Evolutionary conservation across 1,140 invertebrate genomes (phyloP).

Genomic region (Bombus sibiricus): DNA sequence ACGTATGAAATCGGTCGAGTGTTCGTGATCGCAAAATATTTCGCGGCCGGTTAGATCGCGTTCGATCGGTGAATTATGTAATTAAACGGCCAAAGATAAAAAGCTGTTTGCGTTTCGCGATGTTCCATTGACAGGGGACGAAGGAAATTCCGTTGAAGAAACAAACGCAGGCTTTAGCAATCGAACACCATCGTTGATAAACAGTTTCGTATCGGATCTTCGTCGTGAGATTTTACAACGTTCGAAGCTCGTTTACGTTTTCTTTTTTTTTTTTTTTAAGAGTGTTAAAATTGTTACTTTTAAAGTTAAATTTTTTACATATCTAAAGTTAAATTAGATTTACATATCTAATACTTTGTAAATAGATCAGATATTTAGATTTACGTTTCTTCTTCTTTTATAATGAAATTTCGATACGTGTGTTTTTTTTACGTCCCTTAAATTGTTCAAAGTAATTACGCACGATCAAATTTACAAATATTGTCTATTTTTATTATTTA

Average conservation of each 20-base stretch:
- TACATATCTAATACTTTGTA: no score
- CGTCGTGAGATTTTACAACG: no score
- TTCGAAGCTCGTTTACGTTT: background rate
- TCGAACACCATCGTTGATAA: background rate
- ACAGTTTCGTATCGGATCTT: background rate
- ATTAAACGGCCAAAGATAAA: constrained; percentile 20
- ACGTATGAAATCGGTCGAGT: background rate
- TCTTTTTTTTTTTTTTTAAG: background rate
- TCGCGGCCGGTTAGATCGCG: background rate
- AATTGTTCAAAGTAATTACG: no score
- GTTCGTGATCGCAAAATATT: background rate
- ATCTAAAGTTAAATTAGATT: no score
- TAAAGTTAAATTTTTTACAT: no score
- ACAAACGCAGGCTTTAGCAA: background rate
- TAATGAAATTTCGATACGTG: no score
- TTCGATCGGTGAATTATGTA: constrained; percentile 16
- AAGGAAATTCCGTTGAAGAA: background rate
- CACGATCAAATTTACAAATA: no score
- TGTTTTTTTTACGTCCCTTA: no score
- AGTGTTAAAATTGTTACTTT: no score
- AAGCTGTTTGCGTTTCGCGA: constrained; percentile 3
- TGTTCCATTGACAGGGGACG: constrained; percentile 8
- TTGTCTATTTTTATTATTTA: no score
- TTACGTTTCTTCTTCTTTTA: no score
- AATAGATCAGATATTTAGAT: no score